Base-by-base conservation (phyloP, 2,888 invertebrate genomes). In the Dolomedes plantarius region DNA sequence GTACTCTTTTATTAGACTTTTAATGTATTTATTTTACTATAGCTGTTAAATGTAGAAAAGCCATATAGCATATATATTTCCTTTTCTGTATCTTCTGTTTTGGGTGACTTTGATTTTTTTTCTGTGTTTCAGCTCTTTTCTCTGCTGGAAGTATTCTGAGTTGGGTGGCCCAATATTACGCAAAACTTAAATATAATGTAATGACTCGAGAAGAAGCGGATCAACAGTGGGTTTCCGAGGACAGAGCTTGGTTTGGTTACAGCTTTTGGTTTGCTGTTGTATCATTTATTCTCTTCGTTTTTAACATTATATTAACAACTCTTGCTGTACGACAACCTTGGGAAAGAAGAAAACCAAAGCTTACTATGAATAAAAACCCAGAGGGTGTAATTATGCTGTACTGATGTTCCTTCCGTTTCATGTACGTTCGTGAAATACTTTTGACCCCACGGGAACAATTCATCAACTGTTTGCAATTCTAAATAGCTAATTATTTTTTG, bases 201-300 rank as follows among this genome's bases (percentile, higher is more conserved):
- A 93, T 98, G 92, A 94, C 95, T 0, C 93, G 94, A 71, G 95
- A 96, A 90, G 96, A 97, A 90, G 93, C 94, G 81, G 94, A 94
- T 39, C 94, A 94, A 89, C 94, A 94, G 90, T 98, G 97, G 96
- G 94, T 95, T 32, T 96, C 97, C 0, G 94, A 95, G 89, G 95
- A 95, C 72, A 94, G 94, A 90, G 95, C 97, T 0, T 94, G 94
- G 89, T 93, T 97, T 56, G 97, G 97, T 73, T 94, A 95, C 90
- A 97, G 97, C 5, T 98, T 97, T 91, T 98, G 96, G 95, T 95
- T 96, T 89, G 94, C 95, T 9, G 94, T 95, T 2, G 94, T 94
- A 7, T 94, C 95, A 0, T 93, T 94, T 0, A 92, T 94, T 71
- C 93, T 95, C 1, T 95, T 95, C 89, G 93, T 95, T 87, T 91